Percentiles rank a stretch among this genome's conserved stretches.
Evolutionary conservation across 2,888 invertebrate species (phyloP).

Genomic region (Escarpia spicata): DNA sequence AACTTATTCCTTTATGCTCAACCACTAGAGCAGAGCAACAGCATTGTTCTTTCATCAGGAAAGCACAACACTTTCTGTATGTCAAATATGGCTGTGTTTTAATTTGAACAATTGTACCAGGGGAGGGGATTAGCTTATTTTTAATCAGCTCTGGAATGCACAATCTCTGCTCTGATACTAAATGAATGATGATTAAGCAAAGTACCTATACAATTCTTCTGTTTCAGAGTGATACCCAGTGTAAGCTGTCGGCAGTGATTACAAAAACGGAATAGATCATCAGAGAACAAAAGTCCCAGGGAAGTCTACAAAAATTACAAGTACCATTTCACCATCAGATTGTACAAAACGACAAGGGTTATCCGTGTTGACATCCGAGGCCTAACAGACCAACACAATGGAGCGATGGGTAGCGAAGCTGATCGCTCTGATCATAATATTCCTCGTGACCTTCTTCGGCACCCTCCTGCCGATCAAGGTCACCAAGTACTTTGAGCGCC

Average conservation of each 20-base stretch:
- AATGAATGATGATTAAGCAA: not conserved
- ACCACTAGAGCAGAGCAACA: too few relatives aligned
- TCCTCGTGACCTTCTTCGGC: constrained; percentile 30
- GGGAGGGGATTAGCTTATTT: not conserved
- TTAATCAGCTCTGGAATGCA: not conserved
- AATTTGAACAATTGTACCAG: not conserved
- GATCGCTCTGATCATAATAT: constrained; percentile 33
- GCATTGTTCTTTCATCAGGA: not conserved
- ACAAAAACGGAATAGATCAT: not conserved
- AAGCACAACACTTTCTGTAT: not conserved
- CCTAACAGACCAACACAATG: constrained; percentile 29
- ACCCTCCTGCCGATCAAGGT: constrained; percentile 39
- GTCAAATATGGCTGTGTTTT: not conserved
- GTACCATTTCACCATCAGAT: not conserved
- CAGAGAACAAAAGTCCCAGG: not conserved
- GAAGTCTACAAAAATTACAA: not conserved
- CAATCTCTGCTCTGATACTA: not conserved
- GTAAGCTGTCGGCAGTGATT: not conserved
- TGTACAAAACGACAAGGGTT: not conserved
- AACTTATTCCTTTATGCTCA: too few relatives aligned
- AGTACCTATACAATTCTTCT: not conserved
- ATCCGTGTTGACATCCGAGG: not conserved
- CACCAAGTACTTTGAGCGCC: constrained; percentile 29
- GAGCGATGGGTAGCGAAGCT: constrained; percentile 38
- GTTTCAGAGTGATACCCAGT: not conserved